These are phyloP conservation scores for Leucoraja erinaceus DNA, from an alignment of 2,113 vertebrate species.

Conservation along the genomic window DNA sequence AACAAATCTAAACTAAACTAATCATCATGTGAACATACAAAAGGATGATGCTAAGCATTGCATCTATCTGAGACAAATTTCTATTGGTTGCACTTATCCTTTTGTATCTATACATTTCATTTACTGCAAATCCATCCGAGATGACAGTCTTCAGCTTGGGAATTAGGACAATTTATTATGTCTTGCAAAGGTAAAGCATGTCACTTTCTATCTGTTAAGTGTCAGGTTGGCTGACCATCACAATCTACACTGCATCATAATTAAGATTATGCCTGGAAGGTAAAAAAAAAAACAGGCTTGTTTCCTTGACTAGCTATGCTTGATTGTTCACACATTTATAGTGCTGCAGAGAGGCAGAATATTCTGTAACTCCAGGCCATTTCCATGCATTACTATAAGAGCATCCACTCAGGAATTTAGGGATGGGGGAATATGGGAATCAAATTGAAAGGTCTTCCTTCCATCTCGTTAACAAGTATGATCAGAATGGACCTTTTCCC, in stretches of 20 bases:
- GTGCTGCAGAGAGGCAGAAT: not conserved
- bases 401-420: too few relatives aligned
- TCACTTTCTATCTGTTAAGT: not conserved
- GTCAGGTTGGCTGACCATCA: constrained; percentile 26
- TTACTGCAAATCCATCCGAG: not conserved
- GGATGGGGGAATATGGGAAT: not conserved
- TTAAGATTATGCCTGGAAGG: constrained; percentile 11
- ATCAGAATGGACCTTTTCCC: not conserved
- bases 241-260: not conserved
- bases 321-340: not conserved
- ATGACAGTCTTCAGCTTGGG: not conserved
- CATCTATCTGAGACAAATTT: too few relatives aligned
- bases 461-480: not conserved
- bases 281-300: not conserved
- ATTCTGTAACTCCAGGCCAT: not conserved
- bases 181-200: not conserved
- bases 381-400: not conserved
- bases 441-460: not conserved
- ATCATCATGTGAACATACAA: not conserved
- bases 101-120: not conserved
- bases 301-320: constrained; percentile 23
- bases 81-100: not conserved
- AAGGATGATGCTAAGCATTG: too few relatives aligned
- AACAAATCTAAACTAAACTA: too few relatives aligned
- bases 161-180: not conserved